Conservation (phyloP, 2,888 invertebrate species). For the Conomelus anceps region DNA sequence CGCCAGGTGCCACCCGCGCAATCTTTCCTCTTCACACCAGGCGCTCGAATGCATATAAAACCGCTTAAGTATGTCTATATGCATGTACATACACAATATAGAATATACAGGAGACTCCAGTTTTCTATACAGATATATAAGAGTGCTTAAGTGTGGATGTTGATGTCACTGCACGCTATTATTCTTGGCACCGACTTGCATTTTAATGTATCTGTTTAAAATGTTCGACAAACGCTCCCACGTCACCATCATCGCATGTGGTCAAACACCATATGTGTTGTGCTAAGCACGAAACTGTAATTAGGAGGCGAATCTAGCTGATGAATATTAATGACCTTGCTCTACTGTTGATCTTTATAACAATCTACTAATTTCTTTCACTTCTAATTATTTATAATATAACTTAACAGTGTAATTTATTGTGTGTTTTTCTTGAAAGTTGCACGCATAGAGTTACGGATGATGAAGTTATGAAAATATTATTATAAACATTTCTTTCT, state of each 20-base stretch:
- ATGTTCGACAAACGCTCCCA: not conserved
- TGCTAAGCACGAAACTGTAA: not conserved
- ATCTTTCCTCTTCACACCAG: not conserved
- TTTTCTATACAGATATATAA: too few species aligned
- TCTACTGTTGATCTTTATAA: not conserved
- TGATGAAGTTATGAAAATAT: too few species aligned
- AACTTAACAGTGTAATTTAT: too few species aligned
- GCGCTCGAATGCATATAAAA: too few species aligned
- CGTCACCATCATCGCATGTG: not conserved
- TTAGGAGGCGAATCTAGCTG: not conserved
- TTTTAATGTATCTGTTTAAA: not conserved
- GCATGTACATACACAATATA: not conserved
- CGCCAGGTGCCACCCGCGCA: not conserved
- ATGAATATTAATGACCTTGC: not conserved
- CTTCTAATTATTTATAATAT: too few species aligned
- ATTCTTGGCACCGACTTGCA: not conserved
- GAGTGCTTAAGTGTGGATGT: not conserved
- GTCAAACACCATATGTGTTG: not conserved
- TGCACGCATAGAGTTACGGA: too few species aligned
- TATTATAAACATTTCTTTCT: too few species aligned
- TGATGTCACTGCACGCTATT: not conserved
- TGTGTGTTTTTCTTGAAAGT: too few species aligned
- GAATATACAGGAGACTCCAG: too few species aligned
- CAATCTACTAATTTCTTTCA: not conserved
- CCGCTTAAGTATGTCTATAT: too few species aligned